A percentile compares a stretch with the other conserved stretches of the same genome.
phyloP scores from a whole-genome alignment of 2,888 invertebrate species.

The Orthonevra nobilis region DNA sequence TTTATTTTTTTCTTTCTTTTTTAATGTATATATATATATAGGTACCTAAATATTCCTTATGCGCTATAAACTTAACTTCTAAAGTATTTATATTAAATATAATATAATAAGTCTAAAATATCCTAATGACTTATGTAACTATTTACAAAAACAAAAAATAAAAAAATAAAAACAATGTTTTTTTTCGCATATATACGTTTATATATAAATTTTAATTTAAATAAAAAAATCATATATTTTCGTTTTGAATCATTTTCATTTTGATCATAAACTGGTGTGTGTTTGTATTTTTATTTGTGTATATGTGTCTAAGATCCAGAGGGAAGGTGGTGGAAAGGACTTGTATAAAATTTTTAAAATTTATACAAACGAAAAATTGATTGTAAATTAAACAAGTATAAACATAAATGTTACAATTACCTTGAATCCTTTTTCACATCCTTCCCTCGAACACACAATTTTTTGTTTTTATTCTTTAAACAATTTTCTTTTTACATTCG shows the following conservation, averaged over 20 bases:
- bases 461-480: not conserved
- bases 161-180: slow-evolving; percentile 55
- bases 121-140: slow-evolving; percentile 79
- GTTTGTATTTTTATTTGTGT: slow-evolving; percentile 30
- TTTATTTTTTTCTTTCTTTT: slow-evolving; percentile 19
- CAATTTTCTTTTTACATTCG: slow-evolving; percentile 19
- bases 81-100: slow-evolving; percentile 70
- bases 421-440: slow-evolving; percentile 61
- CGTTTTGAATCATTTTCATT: slow-evolving; percentile 9
- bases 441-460: slow-evolving; percentile 61
- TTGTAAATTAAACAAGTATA: slow-evolving; percentile 40
- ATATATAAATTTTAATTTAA: slow-evolving; percentile 19
- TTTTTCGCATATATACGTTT: slow-evolving; percentile 24
- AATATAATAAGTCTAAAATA: slow-evolving; percentile 69
- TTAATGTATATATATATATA: slow-evolving; percentile 56
- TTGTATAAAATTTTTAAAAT: not conserved
- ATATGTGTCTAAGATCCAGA: slow-evolving; percentile 16
- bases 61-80: slow-evolving; percentile 52
- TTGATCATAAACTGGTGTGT: slow-evolving; percentile 51
- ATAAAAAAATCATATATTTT: slow-evolving; percentile 15
- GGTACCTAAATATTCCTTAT: slow-evolving; percentile 69
- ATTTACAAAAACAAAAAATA: slow-evolving; percentile 74
- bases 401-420: slow-evolving; percentile 58
- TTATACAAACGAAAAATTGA: slow-evolving; percentile 9
- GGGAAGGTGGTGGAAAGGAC: slow-evolving; percentile 57